phyloP scores from a whole-genome alignment of 53 echinoderm and acorn worm genomes.

The Arbacia lixula region DNA sequence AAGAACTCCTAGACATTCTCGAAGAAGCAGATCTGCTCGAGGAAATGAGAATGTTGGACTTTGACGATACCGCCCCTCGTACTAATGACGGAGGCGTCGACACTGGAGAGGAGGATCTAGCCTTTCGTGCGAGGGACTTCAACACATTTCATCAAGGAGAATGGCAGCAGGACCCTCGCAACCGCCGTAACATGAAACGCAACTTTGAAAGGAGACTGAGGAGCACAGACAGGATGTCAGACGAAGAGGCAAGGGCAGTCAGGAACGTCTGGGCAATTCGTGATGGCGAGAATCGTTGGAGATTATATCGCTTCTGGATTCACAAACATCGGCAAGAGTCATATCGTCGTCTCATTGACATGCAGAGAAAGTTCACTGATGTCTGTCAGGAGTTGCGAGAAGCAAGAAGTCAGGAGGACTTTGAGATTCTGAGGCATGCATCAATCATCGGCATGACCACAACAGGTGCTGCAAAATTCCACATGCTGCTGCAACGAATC shows the following conservation, averaged over 20 bases:
- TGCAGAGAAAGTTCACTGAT: conserved; percentile 71
- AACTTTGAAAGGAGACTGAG: conserved; percentile 61
- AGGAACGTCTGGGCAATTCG: conserved; percentile 71
- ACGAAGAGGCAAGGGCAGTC: conserved; percentile 55
- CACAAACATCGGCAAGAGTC: conserved; percentile 51
- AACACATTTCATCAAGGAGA: conserved; percentile 16
- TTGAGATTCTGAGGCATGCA: conserved; percentile 47
- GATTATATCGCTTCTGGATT: conserved; percentile 80
- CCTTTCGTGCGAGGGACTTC: conserved; percentile 29
- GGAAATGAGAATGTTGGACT: conserved; percentile 35
- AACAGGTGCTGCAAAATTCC: conserved; percentile 86
- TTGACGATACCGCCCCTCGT: conserved; percentile 15
- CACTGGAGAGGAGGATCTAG: conserved; percentile 26
- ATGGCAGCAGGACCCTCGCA: conserved; percentile 57
- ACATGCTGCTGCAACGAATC: conserved; percentile 66
- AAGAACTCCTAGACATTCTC: conserved; percentile 21
- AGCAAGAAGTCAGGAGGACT: conserved; percentile 64
- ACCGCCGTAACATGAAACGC: conserved; percentile 46
- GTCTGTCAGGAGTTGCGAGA: conserved; percentile 72
- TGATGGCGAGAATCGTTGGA: conserved; percentile 65
- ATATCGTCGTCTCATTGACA: conserved; percentile 38
- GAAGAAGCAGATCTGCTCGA: conserved; percentile 56
- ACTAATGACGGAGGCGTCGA: neutral
- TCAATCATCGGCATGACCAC: conserved; percentile 89
- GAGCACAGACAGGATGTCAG: conserved; percentile 69